phyloP scores from a whole-genome alignment of 2,888 invertebrate genomes.

The Miltochrista miniata region DNA sequence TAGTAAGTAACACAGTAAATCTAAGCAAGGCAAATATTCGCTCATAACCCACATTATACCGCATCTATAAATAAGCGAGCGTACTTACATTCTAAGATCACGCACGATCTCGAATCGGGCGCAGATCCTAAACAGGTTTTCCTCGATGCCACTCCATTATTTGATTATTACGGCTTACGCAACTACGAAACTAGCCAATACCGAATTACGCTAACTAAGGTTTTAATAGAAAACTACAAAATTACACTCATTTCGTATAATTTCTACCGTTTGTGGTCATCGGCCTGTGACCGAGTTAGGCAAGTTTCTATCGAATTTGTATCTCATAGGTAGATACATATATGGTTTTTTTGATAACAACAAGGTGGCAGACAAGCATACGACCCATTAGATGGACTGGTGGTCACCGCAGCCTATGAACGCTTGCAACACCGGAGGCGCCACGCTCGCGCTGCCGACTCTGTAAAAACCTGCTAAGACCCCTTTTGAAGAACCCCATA shows the following conservation, averaged over 20 bases:
- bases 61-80: slow-evolving; percentile 6
- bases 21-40: no score
- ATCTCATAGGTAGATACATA: no score
- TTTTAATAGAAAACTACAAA: slow-evolving; percentile 1
- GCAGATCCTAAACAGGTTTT: slow-evolving; percentile 37
- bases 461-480: no score
- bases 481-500: no score
- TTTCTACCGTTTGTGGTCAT: not conserved
- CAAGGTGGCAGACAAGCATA: no score
- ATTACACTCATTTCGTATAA: not conserved
- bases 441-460: no score
- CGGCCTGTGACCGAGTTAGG: not conserved
- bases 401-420: no score
- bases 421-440: no score
- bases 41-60: slow-evolving; percentile 4
- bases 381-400: no score
- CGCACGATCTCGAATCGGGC: slow-evolving; percentile 15
- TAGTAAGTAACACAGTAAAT: no score
- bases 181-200: slow-evolving; percentile 20
- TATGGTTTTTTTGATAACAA: no score
- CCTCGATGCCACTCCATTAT: slow-evolving; percentile 34
- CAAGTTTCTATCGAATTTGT: not conserved
- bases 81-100: slow-evolving; percentile 5
- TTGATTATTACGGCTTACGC: slow-evolving; percentile 30
- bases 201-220: slow-evolving; percentile 17